These are phyloP conservation scores for Lerista edwardsae DNA, from an alignment of 2,797 vertebrate species.

Conservation along the genomic window DNA sequence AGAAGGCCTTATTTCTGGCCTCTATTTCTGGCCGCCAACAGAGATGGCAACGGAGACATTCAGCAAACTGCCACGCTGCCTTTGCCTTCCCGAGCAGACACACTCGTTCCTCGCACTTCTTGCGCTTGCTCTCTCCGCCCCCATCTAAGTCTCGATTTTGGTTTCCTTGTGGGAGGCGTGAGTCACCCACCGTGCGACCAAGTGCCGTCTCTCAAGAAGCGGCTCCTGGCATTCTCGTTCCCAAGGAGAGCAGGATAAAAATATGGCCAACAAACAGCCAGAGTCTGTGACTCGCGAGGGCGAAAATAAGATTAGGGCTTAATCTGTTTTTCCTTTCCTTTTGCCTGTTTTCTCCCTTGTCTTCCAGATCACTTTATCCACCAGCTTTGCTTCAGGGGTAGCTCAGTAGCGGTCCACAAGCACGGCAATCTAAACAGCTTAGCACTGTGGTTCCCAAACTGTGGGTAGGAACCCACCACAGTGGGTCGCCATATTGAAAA, in stretches of 20 bases:
- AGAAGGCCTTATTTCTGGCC: no score
- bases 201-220: not conserved
- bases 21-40: no score
- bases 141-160: not conserved
- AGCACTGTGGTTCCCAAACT: no score
- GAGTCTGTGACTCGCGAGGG: conserved; percentile 2
- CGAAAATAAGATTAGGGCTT: conserved; percentile 32
- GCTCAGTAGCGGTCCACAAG: not conserved
- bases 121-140: not conserved
- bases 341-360: not conserved
- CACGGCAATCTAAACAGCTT: conserved; percentile 5
- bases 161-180: conserved; percentile 28
- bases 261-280: conserved; percentile 20
- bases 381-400: conserved; percentile 5
- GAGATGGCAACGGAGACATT: not conserved
- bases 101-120: not conserved
- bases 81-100: conserved; percentile 8
- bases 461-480: no score
- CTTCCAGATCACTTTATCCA: not conserved
- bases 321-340: conserved; percentile 19
- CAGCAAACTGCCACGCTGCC: not conserved
- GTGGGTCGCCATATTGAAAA: no score
- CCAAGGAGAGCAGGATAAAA: conserved; percentile 21
- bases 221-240: conserved; percentile 19
- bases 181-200: conserved; percentile 19